A percentile compares a stretch with the other conserved stretches of the same genome.
Evolutionary conservation across 2,888 invertebrate genomes (phyloP).

Genomic region (Andrena fulva): DNA sequence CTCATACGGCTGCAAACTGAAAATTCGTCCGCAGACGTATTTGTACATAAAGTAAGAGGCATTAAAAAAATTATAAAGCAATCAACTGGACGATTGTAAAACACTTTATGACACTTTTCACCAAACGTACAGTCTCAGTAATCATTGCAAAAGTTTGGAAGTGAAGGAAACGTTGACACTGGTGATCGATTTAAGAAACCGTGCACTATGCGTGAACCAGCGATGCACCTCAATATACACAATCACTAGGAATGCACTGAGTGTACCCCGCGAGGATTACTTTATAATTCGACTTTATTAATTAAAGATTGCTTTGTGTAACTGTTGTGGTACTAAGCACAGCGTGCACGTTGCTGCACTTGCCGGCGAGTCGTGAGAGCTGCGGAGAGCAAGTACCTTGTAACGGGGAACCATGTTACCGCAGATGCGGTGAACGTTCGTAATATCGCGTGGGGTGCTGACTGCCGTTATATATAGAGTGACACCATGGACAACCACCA

Average conservation of each 20-base stretch:
- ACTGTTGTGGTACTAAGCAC: conserved; percentile 14
- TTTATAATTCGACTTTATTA: conserved; percentile 10
- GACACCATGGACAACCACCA: conserved; percentile 80
- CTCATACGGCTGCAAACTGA: no score
- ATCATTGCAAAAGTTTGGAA: not conserved
- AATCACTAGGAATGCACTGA: conserved; percentile 25
- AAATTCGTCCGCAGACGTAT: no score
- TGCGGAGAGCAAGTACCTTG: conserved; percentile 80
- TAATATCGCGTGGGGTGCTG: conserved; percentile 82
- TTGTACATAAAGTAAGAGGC: not conserved
- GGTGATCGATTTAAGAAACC: not conserved
- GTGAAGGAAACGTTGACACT: conserved; percentile 2
- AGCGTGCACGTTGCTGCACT: conserved; percentile 58
- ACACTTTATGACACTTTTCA: conserved; percentile 41
- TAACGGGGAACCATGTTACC: conserved; percentile 84
- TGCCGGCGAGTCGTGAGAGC: conserved; percentile 60
- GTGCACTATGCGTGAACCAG: conserved; percentile 28
- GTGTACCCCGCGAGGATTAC: not conserved
- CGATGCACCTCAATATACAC: conserved; percentile 42
- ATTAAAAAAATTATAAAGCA: not conserved
- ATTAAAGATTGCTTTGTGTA: not conserved
- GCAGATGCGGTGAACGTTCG: conserved; percentile 84
- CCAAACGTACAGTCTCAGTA: not conserved
- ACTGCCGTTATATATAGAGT: conserved; percentile 83
- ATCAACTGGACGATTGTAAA: not conserved